Evolutionary conservation across 2,113 vertebrate species (phyloP).

Genomic region (Ancistrus triradiatus): DNA sequence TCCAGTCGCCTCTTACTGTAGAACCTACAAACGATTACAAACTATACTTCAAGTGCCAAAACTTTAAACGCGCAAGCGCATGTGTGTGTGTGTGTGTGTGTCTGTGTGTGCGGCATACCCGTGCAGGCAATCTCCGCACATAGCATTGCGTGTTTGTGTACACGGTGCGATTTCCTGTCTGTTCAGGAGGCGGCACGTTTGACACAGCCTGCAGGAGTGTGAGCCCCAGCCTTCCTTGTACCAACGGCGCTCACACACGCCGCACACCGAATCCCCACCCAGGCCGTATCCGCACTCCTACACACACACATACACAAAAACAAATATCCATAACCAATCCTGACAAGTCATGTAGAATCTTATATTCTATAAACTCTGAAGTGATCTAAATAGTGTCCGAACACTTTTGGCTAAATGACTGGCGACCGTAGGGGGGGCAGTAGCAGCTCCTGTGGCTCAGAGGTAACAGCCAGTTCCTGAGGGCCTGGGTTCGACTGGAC

Average conservation of each 20-base stretch:
- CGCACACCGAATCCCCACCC: slow-evolving; percentile 61
- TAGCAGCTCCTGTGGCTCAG: no score
- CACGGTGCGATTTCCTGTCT: slow-evolving; percentile 69
- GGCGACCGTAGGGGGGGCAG: no score
- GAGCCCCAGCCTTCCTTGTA: slow-evolving; percentile 75
- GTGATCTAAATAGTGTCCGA: no score
- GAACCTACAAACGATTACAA: slow-evolving; percentile 54
- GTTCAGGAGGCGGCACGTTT: slow-evolving; percentile 73
- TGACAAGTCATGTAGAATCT: no score
- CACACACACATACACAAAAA: not conserved
- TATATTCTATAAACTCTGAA: slow-evolving; percentile 12
- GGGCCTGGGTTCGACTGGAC: no score
- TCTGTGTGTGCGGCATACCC: slow-evolving; percentile 59
- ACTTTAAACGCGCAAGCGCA: no score
- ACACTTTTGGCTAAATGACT: no score
- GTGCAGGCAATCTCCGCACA: slow-evolving; percentile 74
- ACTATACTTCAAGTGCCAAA: no score
- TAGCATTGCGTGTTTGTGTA: slow-evolving; percentile 58
- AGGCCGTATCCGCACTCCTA: slow-evolving; percentile 75
- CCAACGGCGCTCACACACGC: slow-evolving; percentile 63
- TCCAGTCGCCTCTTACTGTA: slow-evolving; percentile 75
- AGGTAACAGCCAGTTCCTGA: no score
- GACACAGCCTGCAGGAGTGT: slow-evolving; percentile 72
- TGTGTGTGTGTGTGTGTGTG: slow-evolving; percentile 19
- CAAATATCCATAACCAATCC: slow-evolving; percentile 32